These are phyloP conservation scores for Patiria pectinifera DNA, from an alignment of 53 echinoderm and acorn worm species.

Conservation along the genomic window DNA sequence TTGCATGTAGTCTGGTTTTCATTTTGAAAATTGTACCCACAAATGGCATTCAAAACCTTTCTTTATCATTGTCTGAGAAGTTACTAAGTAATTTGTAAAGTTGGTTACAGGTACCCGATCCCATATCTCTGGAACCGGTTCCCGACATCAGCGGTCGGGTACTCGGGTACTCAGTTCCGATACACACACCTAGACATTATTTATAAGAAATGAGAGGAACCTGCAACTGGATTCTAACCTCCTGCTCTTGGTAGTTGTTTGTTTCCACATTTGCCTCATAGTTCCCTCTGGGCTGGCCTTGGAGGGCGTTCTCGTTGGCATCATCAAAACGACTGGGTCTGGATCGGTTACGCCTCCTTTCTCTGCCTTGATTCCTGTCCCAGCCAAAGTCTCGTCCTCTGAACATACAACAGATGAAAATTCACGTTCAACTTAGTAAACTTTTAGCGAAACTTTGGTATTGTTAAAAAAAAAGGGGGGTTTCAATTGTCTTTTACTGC, in stretches of 20 bases:
- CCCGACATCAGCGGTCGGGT: no score
- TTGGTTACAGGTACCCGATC: no score
- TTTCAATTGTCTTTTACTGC: no score
- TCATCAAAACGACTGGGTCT: slow-evolving; percentile 59
- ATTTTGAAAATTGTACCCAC: no score
- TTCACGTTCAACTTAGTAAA: no score
- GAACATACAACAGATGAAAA: background rate
- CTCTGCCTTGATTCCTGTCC: slow-evolving; percentile 56
- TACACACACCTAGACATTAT: background rate
- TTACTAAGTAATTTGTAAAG: no score
- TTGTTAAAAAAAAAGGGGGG: no score
- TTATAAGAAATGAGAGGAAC: background rate
- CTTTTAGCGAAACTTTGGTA: no score
- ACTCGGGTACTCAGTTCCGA: background rate
- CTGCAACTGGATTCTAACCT: background rate
- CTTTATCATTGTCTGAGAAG: no score
- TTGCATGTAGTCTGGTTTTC: no score
- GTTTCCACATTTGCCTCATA: slow-evolving; percentile 7
- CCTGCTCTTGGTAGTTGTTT: slow-evolving; percentile 18
- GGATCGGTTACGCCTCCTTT: slow-evolving; percentile 44
- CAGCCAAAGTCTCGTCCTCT: slow-evolving; percentile 46
- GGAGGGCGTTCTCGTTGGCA: slow-evolving; percentile 20
- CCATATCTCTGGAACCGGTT: no score
- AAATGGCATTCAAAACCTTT: no score
- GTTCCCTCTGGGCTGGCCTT: background rate